phyloP scores from a whole-genome alignment of 2,888 invertebrate genomes.

The Thecophora atra region DNA sequence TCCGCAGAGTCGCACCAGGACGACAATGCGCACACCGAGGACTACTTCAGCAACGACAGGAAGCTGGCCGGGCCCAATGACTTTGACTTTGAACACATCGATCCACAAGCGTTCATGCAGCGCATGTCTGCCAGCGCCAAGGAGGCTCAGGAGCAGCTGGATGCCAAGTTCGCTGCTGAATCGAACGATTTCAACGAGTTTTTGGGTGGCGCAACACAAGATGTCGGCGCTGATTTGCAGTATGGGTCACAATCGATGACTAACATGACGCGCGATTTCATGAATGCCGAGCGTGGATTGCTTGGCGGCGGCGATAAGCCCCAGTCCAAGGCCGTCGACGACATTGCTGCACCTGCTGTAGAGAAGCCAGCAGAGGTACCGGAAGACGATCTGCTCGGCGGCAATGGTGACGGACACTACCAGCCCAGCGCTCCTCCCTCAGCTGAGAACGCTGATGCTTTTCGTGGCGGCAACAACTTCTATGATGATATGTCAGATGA shows the following conservation, averaged over 20 bases:
- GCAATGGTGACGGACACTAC: constrained; percentile 38
- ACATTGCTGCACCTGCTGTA: neutral
- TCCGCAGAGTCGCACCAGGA: constrained; percentile 52
- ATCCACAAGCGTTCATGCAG: constrained; percentile 58
- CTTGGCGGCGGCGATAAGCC: constrained; percentile 39
- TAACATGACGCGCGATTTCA: constrained; percentile 57
- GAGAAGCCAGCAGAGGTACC: constrained; percentile 10
- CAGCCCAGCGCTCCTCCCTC: constrained; percentile 43
- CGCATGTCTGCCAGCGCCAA: constrained; percentile 60
- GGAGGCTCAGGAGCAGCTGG: constrained; percentile 58
- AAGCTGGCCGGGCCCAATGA: constrained; percentile 47
- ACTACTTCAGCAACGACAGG: constrained; percentile 60
- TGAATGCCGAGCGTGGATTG: constrained; percentile 59
- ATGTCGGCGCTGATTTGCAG: constrained; percentile 42
- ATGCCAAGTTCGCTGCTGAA: constrained; percentile 59
- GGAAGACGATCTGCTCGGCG: constrained; percentile 27
- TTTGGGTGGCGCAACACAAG: constrained; percentile 45
- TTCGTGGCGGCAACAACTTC: constrained; percentile 38
- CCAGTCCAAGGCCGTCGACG: constrained; percentile 1
- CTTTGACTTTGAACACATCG: constrained; percentile 55
- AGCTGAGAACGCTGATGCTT: constrained; percentile 25
- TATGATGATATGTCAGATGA: constrained; percentile 43
- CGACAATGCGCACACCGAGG: constrained; percentile 60
- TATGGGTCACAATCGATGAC: constrained; percentile 52
- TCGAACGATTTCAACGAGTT: constrained; percentile 57